Base-by-base conservation (phyloP, 2,113 vertebrate species). In the Drymodes brunneopygia region DNA sequence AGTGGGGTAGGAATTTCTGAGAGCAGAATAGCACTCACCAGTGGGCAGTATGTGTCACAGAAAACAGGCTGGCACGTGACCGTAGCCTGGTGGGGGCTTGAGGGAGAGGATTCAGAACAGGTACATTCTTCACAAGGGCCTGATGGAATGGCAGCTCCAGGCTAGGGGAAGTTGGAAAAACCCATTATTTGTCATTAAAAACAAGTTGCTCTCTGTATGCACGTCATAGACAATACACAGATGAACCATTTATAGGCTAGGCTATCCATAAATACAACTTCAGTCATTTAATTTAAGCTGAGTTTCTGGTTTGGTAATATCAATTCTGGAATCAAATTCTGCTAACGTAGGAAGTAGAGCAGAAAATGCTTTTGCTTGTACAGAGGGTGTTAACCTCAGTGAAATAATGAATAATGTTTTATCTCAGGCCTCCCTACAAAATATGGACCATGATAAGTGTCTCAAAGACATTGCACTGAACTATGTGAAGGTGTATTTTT, bases 101-200 rank as follows among this genome's bases (percentile, higher is more conserved):
- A 14, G 28, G 72, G 16, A 15, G 70, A 13, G 21, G 80, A 40
- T 23, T 53, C 36, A 61, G 95, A 92, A 22, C 98, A 98, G 15
- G 22, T 44, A 28, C 98, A 98, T 9, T 92, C 93, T 36, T 98
- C 92, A n/a, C 98, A 98, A 11, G 71, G 86, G 13, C 79, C 90
- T 11, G 88, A 96, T 74, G 95, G 97, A 57, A 98, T 18, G 8
- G 93, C 20, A 13, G 80, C 47, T 23, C 98, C 98, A 4, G 98
- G 98, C 98, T 98, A 66, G 38, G 17, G 31, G 5, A 75, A 51
- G 14, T 38, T 31, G 88, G 64, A 22, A 83, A 56, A 78, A 35
- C 14, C 31, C 12, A 28, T 62, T 47, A n/a, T 29, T 58, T 61
- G 48, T 42, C 33, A 65, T 15, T 47, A 77, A 70, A 77, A 86